A percentile compares a stretch with the other conserved stretches of the same genome.
These are phyloP conservation scores for Aurelia coerulea DNA, from an alignment of 30 jellyfish, hydroid and myxozoan species.

Conservation along the genomic window DNA sequence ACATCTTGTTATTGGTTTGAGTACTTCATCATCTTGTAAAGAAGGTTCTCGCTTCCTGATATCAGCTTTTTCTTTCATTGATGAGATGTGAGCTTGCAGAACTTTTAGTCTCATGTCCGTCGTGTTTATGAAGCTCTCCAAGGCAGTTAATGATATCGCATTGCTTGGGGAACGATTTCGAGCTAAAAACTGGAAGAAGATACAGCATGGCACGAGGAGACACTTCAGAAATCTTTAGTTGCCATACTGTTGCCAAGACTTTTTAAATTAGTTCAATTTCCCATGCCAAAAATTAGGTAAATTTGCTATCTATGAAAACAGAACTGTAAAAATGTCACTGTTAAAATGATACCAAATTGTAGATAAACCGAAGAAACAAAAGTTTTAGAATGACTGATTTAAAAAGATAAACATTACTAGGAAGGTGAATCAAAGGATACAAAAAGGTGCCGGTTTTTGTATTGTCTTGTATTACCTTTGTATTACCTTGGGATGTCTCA, in stretches of 20 bases:
- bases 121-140: constrained; percentile 78
- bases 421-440: too few species aligned
- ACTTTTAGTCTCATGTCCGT: constrained; percentile 90
- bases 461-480: too few species aligned
- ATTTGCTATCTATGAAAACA: too few species aligned
- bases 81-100: constrained; percentile 68
- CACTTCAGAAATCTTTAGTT: neutral
- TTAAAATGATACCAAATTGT: too few species aligned
- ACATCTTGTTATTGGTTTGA: constrained; percentile 85
- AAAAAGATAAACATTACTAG: too few species aligned
- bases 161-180: constrained; percentile 78
- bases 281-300: too few species aligned
- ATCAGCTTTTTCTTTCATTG: constrained; percentile 85
- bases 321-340: too few species aligned
- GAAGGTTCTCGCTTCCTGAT: constrained; percentile 74
- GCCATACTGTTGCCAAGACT: neutral
- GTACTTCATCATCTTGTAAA: constrained; percentile 85
- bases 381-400: too few species aligned
- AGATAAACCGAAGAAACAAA: too few species aligned
- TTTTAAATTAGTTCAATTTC: neutral
- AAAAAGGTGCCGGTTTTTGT: too few species aligned
- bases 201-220: neutral
- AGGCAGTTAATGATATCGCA: constrained; percentile 76
- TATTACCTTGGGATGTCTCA: too few species aligned
- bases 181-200: constrained; percentile 66